phyloP scores from a whole-genome alignment of 2,888 invertebrate species.

The Cremastinae sp. region DNA sequence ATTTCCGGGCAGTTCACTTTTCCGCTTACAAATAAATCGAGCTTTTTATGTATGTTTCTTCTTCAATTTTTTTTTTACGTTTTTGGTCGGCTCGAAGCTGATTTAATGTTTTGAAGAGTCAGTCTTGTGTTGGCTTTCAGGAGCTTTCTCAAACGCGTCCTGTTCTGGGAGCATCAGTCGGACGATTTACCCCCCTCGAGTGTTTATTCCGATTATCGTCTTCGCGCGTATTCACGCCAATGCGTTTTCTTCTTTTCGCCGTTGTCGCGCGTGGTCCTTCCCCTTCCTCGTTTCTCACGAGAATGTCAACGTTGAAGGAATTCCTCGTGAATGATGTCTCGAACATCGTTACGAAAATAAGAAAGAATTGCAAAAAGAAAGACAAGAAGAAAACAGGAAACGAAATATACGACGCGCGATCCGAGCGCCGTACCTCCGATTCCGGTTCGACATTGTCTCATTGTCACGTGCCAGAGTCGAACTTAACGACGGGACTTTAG shows the following conservation, averaged over 20 bases:
- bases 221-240: neutral
- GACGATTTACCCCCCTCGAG: conserved; percentile 22
- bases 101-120: conserved; percentile 56
- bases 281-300: no score
- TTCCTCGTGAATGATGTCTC: neutral
- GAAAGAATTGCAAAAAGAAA: no score
- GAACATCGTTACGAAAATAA: neutral
- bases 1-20: no score
- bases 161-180: conserved; percentile 3
- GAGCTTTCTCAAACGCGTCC: conserved; percentile 30
- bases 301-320: neutral
- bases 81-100: conserved; percentile 24
- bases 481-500: neutral
- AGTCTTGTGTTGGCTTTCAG: conserved; percentile 55
- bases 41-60: neutral
- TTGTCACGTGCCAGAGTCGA: no score
- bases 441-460: no score
- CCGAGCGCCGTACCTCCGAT: no score
- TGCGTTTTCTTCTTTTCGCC: neutral
- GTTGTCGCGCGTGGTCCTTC: no score
- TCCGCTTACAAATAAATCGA: neutral
- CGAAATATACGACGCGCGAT: no score
- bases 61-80: neutral
- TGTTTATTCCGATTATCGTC: neutral
- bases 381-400: no score